phyloP scores from a whole-genome alignment of 53 echinoderm and acorn worm genomes.

The Temnopleurus reevesii region DNA sequence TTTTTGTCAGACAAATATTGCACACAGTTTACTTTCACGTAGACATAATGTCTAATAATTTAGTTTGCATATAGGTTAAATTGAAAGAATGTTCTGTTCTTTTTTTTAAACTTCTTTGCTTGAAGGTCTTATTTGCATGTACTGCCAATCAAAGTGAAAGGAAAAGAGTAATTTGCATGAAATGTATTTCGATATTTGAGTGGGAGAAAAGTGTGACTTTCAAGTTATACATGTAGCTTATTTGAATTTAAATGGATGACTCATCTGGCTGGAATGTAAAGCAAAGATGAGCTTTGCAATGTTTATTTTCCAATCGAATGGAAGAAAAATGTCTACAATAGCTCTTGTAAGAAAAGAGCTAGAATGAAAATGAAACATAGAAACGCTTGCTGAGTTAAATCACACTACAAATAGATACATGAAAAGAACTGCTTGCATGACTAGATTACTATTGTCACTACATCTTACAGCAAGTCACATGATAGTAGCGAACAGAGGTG shows the following conservation, averaged over 20 bases:
- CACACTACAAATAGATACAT: not conserved
- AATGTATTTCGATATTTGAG: no score
- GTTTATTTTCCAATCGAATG: slow-evolving; percentile 17
- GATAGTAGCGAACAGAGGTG: not conserved
- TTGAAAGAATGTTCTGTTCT: no score
- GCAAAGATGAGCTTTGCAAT: not conserved
- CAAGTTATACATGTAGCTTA: not conserved
- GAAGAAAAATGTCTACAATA: no score
- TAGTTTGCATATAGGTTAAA: no score
- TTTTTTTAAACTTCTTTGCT: no score
- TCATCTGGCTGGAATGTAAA: slow-evolving; percentile 3
- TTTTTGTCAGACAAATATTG: no score
- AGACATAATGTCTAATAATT: no score
- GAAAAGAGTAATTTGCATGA: no score
- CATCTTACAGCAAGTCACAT: not conserved
- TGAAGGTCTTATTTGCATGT: no score
- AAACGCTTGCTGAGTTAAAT: slow-evolving; percentile 9
- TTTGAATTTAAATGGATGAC: not conserved
- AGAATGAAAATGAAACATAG: slow-evolving; percentile 36
- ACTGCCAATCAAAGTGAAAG: no score
- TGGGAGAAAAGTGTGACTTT: not conserved
- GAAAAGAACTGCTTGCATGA: not conserved
- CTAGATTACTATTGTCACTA: not conserved
- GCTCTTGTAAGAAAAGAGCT: no score
- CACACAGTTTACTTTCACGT: no score